Conservation (phyloP, 2,797 vertebrate genomes). For the Scleropages formosus region DNA sequence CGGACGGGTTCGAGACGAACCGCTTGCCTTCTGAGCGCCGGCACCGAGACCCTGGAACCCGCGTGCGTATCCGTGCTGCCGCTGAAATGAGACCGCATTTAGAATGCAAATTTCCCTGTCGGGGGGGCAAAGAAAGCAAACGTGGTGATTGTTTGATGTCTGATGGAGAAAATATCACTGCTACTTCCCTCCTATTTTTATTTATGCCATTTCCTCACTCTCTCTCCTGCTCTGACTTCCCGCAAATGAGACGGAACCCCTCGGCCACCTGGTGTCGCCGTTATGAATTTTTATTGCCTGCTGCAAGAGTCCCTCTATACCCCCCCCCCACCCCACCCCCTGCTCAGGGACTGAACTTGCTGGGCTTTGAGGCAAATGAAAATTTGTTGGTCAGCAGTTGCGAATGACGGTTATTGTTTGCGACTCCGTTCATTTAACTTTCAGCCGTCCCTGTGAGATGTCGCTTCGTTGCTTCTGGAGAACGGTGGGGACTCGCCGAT, state of each 20-base stretch:
- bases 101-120: neutral
- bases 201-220: conserved; percentile 17
- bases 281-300: conserved; percentile 63
- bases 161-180: conserved; percentile 7
- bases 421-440: conserved; percentile 5
- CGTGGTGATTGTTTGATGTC: neutral
- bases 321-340: conserved; percentile 24
- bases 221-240: conserved; percentile 39
- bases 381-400: neutral
- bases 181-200: conserved; percentile 27
- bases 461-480: neutral
- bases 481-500: too few species aligned
- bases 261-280: conserved; percentile 18
- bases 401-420: neutral
- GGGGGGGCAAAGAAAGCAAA: neutral
- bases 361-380: conserved; percentile 46
- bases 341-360: conserved; percentile 61
- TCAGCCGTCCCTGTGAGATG: neutral
- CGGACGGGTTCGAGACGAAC: neutral
- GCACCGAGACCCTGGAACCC: too few species aligned
- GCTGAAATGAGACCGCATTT: neutral
- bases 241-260: conserved; percentile 57
- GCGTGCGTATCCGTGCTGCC: neutral
- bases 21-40: too few species aligned
- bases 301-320: conserved; percentile 56